A percentile compares a stretch with the other conserved stretches of the same genome.
phyloP scores from a whole-genome alignment of 2,888 invertebrate genomes.

The Heliconius sara region DNA sequence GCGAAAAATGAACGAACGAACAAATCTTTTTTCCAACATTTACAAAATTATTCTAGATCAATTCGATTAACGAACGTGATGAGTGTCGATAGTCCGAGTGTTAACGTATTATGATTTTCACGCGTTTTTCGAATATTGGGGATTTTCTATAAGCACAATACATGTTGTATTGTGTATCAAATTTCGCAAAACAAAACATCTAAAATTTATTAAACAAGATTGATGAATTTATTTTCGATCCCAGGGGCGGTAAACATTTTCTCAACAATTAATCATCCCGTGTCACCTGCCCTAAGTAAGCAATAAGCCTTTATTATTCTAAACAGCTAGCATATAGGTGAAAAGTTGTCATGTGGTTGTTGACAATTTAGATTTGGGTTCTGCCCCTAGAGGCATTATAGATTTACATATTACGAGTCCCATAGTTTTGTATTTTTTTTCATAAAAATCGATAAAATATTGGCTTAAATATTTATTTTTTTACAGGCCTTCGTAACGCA shows the following conservation, averaged over 20 bases:
- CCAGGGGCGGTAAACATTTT: constrained; percentile 49
- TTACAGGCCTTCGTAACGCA: too few species aligned
- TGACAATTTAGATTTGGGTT: constrained; percentile 46
- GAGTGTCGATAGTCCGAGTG: constrained; percentile 21
- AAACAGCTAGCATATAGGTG: constrained; percentile 42
- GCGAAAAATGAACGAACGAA: neutral
- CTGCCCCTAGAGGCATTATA: constrained; percentile 25
- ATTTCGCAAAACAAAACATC: constrained; percentile 47
- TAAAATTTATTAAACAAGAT: constrained; percentile 51
- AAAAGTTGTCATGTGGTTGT: constrained; percentile 45
- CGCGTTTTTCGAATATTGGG: constrained; percentile 23
- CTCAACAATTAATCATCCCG: constrained; percentile 54
- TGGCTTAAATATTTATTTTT: neutral
- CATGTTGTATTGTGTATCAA: constrained; percentile 39
- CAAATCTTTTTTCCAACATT: neutral
- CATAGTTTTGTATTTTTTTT: neutral
- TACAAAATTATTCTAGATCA: neutral
- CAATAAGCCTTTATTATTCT: constrained; percentile 52
- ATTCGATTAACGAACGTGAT: neutral
- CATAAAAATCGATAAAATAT: neutral
- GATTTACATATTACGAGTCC: constrained; percentile 19
- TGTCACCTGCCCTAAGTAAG: constrained; percentile 56
- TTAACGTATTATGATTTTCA: constrained; percentile 32
- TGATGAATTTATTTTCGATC: constrained; percentile 54
- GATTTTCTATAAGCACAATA: constrained; percentile 32